These are phyloP conservation scores for Leptoclinus maculatus DNA, from an alignment of 2,797 vertebrate genomes.

Conservation along the genomic window DNA sequence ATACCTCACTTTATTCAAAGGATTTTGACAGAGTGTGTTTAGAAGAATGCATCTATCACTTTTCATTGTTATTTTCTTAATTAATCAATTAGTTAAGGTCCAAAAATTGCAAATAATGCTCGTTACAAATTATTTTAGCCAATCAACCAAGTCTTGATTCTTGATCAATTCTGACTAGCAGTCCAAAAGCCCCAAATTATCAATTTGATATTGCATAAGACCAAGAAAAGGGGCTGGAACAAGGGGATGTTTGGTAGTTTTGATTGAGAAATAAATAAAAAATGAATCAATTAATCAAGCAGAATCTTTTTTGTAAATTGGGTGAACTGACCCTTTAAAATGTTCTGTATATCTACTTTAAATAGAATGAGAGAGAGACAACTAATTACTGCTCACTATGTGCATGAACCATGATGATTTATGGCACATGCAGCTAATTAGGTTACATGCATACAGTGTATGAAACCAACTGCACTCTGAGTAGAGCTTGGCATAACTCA, in stretches of 20 bases:
- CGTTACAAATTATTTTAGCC: neutral
- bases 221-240: neutral
- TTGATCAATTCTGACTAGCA: neutral
- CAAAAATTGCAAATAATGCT: neutral
- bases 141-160: neutral
- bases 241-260: too few species aligned
- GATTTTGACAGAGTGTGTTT: constrained; percentile 5
- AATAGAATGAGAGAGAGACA: neutral
- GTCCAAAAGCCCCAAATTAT: neutral
- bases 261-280: neutral
- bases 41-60: constrained; percentile 1
- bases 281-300: neutral
- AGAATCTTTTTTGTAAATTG: neutral
- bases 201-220: neutral
- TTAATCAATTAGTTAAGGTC: neutral
- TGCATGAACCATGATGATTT: constrained; percentile 58
- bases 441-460: constrained; percentile 51
- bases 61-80: neutral
- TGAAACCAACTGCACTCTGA: constrained; percentile 43
- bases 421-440: constrained; percentile 65
- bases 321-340: constrained; percentile 8
- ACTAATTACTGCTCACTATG: constrained; percentile 20
- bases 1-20: constrained; percentile 32
- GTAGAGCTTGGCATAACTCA: constrained; percentile 38
- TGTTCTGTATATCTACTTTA: neutral